These are phyloP conservation scores for Ptychodera flava DNA, from an alignment of 35 echinoderm and acorn worm genomes.

Conservation along the genomic window DNA sequence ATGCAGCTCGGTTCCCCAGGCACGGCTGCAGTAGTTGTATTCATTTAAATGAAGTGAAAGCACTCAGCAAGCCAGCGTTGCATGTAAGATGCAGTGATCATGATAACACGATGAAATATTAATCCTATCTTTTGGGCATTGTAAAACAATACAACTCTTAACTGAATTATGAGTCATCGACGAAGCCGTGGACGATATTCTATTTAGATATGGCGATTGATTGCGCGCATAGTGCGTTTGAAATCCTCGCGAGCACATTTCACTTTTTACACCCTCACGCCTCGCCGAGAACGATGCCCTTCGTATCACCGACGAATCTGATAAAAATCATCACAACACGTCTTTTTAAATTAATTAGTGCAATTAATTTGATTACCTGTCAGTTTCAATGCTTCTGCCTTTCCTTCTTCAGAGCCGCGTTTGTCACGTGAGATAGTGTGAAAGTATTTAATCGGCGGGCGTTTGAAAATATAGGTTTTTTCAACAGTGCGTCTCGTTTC, in stretches of 20 bases:
- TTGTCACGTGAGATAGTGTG: too few species aligned
- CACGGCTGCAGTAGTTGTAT: neutral
- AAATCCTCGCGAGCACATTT: neutral
- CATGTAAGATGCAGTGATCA: neutral
- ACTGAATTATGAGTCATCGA: neutral
- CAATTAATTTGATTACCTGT: neutral
- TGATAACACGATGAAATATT: neutral
- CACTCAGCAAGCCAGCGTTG: neutral
- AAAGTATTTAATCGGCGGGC: too few species aligned
- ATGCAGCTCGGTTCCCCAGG: neutral
- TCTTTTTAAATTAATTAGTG: neutral
- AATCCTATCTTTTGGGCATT: neutral
- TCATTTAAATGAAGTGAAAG: neutral
- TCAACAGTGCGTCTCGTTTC: too few species aligned
- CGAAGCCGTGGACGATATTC: neutral
- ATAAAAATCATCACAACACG: neutral
- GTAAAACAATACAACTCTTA: slow-evolving; percentile 2
- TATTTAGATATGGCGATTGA: neutral
- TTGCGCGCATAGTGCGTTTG: neutral
- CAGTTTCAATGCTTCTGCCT: too few species aligned
- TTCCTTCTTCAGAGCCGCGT: too few species aligned
- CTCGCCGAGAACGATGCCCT: neutral
- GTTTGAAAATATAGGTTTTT: too few species aligned
- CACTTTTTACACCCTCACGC: neutral
- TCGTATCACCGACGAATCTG: neutral